phyloP scores from a whole-genome alignment of 2,797 vertebrate genomes.

The Amblyopsis hoosieri region DNA sequence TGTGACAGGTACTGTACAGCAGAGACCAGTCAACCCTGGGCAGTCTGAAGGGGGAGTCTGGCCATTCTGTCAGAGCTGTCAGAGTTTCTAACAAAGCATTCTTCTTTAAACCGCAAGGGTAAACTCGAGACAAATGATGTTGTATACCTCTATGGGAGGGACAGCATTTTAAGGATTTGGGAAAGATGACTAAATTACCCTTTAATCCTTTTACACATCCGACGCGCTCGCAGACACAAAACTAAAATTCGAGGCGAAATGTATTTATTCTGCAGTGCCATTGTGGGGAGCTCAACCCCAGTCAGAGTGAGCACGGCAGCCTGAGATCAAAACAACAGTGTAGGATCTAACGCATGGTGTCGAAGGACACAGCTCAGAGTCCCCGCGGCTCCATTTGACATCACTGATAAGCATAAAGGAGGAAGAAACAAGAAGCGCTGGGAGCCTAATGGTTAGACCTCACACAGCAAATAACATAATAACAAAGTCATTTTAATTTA shows the following conservation, averaged over 20 bases:
- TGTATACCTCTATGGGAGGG: not conserved
- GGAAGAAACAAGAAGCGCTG: slow-evolving; percentile 14
- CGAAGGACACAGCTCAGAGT: slow-evolving; percentile 48
- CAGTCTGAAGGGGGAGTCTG: no score
- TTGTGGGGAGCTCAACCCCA: no score
- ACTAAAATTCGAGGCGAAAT: not conserved
- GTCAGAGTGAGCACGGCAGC: slow-evolving; percentile 16
- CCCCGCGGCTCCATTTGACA: slow-evolving; percentile 35
- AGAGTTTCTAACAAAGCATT: no score
- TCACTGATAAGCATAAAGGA: slow-evolving; percentile 28
- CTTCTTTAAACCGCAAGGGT: no score
- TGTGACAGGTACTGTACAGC: no score
- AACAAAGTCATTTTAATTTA: slow-evolving; percentile 74
- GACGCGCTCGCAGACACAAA: not conserved
- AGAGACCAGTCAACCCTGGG: no score
- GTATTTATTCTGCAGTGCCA: no score
- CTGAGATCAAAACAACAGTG: slow-evolving; percentile 41
- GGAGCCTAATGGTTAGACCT: slow-evolving; percentile 52
- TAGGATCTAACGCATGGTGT: slow-evolving; percentile 56
- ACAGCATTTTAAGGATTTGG: slow-evolving; percentile 43
- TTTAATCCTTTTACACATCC: slow-evolving; percentile 19
- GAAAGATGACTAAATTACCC: slow-evolving; percentile 19
- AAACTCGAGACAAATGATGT: no score
- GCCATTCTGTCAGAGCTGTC: no score
- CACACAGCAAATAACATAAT: slow-evolving; percentile 56